These are phyloP conservation scores for Papilio gigon DNA, from an alignment of 2,888 invertebrate species.

Conservation along the genomic window DNA sequence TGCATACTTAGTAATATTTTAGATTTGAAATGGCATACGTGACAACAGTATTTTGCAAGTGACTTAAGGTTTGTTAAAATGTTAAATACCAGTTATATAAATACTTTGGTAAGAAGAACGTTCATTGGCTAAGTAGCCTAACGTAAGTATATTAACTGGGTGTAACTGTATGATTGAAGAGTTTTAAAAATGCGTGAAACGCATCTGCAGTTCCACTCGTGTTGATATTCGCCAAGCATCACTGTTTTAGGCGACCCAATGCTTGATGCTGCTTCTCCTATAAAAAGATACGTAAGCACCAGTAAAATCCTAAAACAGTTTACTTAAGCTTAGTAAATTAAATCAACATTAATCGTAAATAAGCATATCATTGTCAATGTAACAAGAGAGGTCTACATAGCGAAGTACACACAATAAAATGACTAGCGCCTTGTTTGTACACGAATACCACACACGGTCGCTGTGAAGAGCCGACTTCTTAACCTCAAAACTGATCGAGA, in stretches of 20 bases:
- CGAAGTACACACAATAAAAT: constrained; percentile 22
- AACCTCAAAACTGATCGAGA: constrained; percentile 66
- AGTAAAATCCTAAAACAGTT: neutral
- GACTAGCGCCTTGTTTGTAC: constrained; percentile 35
- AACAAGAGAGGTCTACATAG: constrained; percentile 16
- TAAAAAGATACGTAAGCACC: neutral
- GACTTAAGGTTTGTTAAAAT: too few species aligned
- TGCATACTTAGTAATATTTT: too few species aligned
- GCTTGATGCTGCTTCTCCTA: neutral
- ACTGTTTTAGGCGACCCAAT: neutral
- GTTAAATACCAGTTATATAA: too few species aligned
- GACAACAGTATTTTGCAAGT: too few species aligned
- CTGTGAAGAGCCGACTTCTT: constrained; percentile 56
- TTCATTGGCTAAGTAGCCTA: too few species aligned
- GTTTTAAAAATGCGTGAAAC: neutral
- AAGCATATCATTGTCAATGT: constrained; percentile 53
- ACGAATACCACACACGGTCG: constrained; percentile 67
- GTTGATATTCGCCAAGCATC: neutral
- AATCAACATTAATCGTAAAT: constrained; percentile 62
- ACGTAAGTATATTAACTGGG: too few species aligned
- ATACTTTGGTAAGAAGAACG: too few species aligned
- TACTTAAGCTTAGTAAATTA: constrained; percentile 56
- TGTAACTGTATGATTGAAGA: neutral
- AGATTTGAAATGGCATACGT: too few species aligned
- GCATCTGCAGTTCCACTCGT: neutral